Evolutionary conservation across 2,888 invertebrate species (phyloP).

Genomic region (Gryllus longicercus): DNA sequence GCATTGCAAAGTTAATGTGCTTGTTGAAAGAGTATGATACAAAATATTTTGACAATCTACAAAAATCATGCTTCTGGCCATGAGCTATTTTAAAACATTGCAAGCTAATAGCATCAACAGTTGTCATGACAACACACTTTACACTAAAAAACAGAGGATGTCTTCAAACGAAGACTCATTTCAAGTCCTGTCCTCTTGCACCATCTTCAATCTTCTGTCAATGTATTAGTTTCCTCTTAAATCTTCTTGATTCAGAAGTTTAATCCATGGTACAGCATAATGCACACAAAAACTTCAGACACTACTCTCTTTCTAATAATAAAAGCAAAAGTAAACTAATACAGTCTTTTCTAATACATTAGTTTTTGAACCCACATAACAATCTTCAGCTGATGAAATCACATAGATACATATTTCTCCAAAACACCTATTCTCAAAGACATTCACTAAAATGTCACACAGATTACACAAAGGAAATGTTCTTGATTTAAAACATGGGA

Average conservation of each 20-base stretch:
- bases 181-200: not conserved
- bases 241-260: constrained; percentile 17
- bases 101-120: not conserved
- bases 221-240: not conserved
- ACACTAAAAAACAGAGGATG: not conserved
- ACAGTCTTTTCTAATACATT: not conserved
- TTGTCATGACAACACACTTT: not conserved
- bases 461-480: not conserved
- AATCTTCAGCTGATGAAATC: not conserved
- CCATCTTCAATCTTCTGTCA: not conserved
- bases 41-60: not conserved
- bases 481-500: not conserved
- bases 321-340: not conserved
- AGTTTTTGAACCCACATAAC: not conserved
- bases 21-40: not conserved
- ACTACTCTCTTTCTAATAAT: not conserved
- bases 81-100: not conserved
- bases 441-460: constrained; percentile 7
- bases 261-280: not conserved
- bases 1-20: not conserved
- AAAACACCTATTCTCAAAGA: not conserved
- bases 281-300: not conserved
- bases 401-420: not conserved
- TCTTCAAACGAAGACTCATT: not conserved
- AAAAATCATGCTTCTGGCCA: not conserved